These are phyloP conservation scores for Ruditapes philippinarum DNA, from an alignment of 1,140 invertebrate genomes.

Conservation along the genomic window DNA sequence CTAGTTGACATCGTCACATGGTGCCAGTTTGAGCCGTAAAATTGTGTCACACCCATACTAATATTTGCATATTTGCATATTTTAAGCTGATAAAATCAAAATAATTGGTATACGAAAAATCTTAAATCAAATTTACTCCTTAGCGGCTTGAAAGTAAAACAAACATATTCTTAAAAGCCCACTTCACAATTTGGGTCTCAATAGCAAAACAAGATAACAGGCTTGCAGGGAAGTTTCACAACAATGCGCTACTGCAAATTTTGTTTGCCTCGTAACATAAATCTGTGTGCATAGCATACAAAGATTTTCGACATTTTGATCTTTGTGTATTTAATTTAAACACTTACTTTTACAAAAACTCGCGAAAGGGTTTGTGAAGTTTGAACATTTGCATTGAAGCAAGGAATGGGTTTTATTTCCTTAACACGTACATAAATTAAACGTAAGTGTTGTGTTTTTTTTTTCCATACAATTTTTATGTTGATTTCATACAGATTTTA, in stretches of 20 bases:
- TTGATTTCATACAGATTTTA: too few relatives aligned
- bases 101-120: constrained; percentile 32
- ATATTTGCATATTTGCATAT: constrained; percentile 28
- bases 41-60: background rate
- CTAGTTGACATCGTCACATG: too few relatives aligned
- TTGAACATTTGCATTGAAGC: too few relatives aligned
- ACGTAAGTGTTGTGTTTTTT: too few relatives aligned
- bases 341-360: too few relatives aligned
- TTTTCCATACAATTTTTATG: too few relatives aligned
- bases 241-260: background rate
- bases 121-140: constrained; percentile 41
- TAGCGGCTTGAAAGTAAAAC: constrained; percentile 39
- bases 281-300: background rate
- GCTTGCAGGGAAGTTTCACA: constrained; percentile 22
- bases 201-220: background rate
- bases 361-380: too few relatives aligned
- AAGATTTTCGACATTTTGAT: background rate
- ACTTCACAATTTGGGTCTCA: constrained; percentile 29
- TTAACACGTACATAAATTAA: too few relatives aligned
- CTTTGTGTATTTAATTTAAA: too few relatives aligned
- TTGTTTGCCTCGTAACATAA: background rate
- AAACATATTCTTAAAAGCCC: constrained; percentile 29
- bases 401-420: too few relatives aligned
- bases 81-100: constrained; percentile 40
- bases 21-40: constrained; percentile 7